A percentile compares a stretch with the other conserved stretches of the same genome.
These are phyloP conservation scores for Leucopsar rothschildi DNA, from an alignment of 2,113 vertebrate genomes.

Conservation along the genomic window DNA sequence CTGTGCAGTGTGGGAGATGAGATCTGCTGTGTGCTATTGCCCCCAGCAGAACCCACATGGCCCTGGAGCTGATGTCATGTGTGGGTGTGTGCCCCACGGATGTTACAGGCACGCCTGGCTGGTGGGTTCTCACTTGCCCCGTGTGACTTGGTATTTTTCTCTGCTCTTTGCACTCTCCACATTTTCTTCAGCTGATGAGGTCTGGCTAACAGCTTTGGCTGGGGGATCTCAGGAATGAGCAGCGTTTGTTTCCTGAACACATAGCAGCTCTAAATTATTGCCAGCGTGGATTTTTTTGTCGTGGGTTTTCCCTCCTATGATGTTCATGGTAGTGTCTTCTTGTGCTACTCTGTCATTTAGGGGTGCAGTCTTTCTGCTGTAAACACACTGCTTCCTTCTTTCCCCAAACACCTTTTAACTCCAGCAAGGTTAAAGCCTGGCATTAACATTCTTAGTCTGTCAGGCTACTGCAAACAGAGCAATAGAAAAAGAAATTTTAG, in stretches of 20 bases:
- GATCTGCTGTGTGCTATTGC: neutral
- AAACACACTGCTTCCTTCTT: neutral
- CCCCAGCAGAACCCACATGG: fast-evolving
- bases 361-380: neutral
- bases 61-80: fast-evolving
- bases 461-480: neutral
- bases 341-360: neutral
- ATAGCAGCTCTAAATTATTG: neutral
- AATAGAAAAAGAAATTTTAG: neutral
- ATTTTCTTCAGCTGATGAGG: neutral
- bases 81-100: neutral
- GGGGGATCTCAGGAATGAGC: neutral
- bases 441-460: neutral
- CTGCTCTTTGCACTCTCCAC: neutral
- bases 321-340: neutral
- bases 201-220: neutral
- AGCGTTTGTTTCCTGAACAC: neutral
- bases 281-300: neutral
- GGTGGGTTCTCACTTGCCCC: neutral
- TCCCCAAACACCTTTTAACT: neutral
- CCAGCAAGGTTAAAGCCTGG: neutral
- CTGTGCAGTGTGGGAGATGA: neutral
- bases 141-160: neutral
- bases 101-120: neutral
- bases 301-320: neutral